A percentile compares a stretch with the other conserved stretches of the same genome.
Evolutionary conservation across 2,888 invertebrate genomes (phyloP).

Genomic region (Epinotia ramella): DNA sequence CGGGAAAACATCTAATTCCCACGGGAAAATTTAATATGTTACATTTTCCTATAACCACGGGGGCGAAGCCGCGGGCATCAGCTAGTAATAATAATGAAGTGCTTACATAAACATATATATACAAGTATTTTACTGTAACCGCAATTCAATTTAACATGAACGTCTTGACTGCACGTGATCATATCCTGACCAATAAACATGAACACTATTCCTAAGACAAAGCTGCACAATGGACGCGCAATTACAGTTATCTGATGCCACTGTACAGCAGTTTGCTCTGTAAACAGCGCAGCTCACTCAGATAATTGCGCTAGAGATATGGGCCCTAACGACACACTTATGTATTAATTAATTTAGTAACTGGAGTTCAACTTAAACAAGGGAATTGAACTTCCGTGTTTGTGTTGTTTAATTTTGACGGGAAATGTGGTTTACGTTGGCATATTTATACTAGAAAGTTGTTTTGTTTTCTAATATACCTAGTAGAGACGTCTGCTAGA

Average conservation of each 20-base stretch:
- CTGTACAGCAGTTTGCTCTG: constrained; percentile 44
- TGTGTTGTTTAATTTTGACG: constrained; percentile 19
- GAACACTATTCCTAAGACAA: constrained; percentile 28
- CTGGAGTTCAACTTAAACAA: constrained; percentile 47
- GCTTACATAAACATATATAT: too few relatives aligned
- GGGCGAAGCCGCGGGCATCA: too few relatives aligned
- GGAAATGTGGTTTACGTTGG: background rate
- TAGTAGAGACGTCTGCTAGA: too few relatives aligned
- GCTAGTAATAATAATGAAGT: too few relatives aligned
- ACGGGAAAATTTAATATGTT: too few relatives aligned
- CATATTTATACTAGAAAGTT: background rate
- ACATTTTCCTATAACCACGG: too few relatives aligned
- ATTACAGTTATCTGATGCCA: constrained; percentile 56
- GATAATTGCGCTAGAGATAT: constrained; percentile 52
- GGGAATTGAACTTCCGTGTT: constrained; percentile 26
- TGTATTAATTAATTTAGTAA: constrained; percentile 61
- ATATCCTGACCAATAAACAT: constrained; percentile 7
- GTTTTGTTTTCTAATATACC: too few relatives aligned
- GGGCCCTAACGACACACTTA: constrained; percentile 51
- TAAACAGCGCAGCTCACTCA: constrained; percentile 51
- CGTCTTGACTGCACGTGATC: background rate
- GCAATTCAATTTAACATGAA: background rate
- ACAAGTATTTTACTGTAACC: background rate
- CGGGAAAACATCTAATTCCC: too few relatives aligned
- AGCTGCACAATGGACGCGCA: constrained; percentile 52